Conservation (phyloP, 2,888 invertebrate genomes). For the Sminthurinus aureus region DNA sequence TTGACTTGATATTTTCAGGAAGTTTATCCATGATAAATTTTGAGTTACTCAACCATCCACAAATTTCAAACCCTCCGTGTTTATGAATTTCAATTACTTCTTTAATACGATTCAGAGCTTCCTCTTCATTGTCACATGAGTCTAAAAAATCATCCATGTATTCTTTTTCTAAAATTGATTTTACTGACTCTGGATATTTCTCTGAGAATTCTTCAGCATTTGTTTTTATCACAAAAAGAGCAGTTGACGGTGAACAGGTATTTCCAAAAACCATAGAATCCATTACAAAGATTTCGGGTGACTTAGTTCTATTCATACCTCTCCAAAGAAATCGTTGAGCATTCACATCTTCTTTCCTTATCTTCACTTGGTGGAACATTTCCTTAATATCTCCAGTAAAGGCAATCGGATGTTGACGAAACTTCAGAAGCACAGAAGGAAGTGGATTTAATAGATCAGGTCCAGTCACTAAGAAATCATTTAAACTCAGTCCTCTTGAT, state of each 20-base stretch:
- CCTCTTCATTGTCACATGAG: too few species aligned
- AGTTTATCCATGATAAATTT: background rate
- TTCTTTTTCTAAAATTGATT: background rate
- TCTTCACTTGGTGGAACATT: conserved; percentile 61
- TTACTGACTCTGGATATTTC: background rate
- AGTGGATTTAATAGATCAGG: conserved; percentile 60
- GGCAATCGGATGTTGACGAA: conserved; percentile 55
- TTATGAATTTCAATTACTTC: too few species aligned
- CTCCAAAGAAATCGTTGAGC: conserved; percentile 60
- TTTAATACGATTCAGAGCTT: too few species aligned
- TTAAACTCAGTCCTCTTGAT: conserved; percentile 57
- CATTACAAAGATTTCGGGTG: conserved; percentile 49
- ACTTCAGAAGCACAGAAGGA: conserved; percentile 58
- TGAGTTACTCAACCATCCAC: too few species aligned
- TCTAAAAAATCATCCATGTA: too few species aligned
- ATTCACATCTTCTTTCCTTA: conserved; percentile 53
- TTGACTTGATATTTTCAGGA: too few species aligned
- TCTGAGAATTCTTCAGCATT: background rate
- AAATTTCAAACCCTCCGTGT: too few species aligned
- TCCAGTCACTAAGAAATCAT: conserved; percentile 60
- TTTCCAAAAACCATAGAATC: conserved; percentile 57
- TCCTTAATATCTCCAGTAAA: conserved; percentile 60
- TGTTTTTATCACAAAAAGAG: background rate
- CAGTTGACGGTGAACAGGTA: conserved; percentile 43
- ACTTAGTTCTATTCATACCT: conserved; percentile 21